These are phyloP conservation scores for Yponomeuta cagnagella DNA, from an alignment of 2,888 invertebrate species.

Conservation along the genomic window DNA sequence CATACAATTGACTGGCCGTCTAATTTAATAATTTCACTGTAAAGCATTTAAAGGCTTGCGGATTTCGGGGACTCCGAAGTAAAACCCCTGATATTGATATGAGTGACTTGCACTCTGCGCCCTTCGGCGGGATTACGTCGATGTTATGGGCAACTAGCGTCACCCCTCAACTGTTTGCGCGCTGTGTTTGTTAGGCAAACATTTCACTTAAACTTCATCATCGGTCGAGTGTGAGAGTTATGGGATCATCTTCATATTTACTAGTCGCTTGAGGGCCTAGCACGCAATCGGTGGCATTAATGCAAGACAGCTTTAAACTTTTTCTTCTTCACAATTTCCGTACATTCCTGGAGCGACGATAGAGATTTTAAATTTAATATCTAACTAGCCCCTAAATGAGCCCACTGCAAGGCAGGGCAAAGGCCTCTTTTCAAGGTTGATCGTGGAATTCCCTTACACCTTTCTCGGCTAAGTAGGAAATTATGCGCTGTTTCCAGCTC, in stretches of 20 bases:
- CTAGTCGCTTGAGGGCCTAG: conserved; percentile 19
- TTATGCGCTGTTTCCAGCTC: too few species aligned
- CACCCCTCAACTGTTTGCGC: conserved; percentile 39
- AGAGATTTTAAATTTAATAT: too few species aligned
- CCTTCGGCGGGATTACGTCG: conserved; percentile 38
- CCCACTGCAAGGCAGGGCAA: too few species aligned
- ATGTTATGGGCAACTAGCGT: conserved; percentile 60
- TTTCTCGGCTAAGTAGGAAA: too few species aligned
- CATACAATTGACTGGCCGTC: too few species aligned
- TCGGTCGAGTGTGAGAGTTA: conserved; percentile 34
- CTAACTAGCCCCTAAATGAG: too few species aligned
- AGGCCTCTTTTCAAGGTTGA: too few species aligned
- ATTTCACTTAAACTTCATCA: conserved; percentile 47
- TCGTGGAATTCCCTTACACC: too few species aligned
- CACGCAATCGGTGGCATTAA: too few species aligned
- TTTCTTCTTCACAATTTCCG: too few species aligned
- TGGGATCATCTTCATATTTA: conserved; percentile 12
- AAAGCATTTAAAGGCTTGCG: neutral
- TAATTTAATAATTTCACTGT: neutral
- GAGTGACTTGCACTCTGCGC: conserved; percentile 72
- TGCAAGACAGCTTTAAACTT: too few species aligned
- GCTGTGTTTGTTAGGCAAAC: conserved; percentile 64
- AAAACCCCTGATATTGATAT: conserved; percentile 64
- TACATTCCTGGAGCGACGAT: too few species aligned
- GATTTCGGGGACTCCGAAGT: neutral